Percentiles rank a stretch among this genome's conserved stretches.
Evolutionary conservation across 2,113 vertebrate species (phyloP).

Genomic region (Sclerurus mexicanus): DNA sequence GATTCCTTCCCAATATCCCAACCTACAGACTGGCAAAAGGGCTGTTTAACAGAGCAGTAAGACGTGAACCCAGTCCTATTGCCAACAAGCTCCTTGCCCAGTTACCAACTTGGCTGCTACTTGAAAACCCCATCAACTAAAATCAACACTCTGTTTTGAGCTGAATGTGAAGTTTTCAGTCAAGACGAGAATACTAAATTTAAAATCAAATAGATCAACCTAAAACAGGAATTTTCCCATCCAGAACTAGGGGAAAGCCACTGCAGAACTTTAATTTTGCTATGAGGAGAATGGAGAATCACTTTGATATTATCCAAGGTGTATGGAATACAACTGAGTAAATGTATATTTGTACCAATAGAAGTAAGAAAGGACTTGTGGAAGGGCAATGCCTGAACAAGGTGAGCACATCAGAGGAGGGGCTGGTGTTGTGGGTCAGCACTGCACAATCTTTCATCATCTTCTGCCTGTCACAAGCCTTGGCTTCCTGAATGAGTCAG

Average conservation of each 20-base stretch:
- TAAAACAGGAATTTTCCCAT: not conserved
- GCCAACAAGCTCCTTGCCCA: not conserved
- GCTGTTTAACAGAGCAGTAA: not conserved
- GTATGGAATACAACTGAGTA: accelerated
- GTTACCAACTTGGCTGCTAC: accelerated
- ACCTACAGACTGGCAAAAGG: accelerated
- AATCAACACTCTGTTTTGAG: not conserved
- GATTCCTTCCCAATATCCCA: not conserved
- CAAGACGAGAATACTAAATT: not conserved
- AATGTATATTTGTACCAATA: accelerated
- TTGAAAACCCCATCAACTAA: not conserved
- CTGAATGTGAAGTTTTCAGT: not conserved
- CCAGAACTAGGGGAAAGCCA: not conserved
- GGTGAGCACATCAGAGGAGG: accelerated
- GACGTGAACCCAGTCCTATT: not conserved
- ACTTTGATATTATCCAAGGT: not conserved
- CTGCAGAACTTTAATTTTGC: not conserved
- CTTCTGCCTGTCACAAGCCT: not conserved
- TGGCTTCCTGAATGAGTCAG: not conserved
- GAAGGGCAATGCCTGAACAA: not conserved
- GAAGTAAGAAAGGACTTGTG: not conserved
- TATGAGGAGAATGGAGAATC: not conserved
- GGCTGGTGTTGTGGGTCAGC: not conserved
- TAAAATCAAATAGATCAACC: not conserved
- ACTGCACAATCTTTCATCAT: not conserved